Evolutionary conservation across 1,140 invertebrate species (phyloP), one percentile per base, ranked within the genome.

Genomic region (Platyscapa corneri): DNA sequence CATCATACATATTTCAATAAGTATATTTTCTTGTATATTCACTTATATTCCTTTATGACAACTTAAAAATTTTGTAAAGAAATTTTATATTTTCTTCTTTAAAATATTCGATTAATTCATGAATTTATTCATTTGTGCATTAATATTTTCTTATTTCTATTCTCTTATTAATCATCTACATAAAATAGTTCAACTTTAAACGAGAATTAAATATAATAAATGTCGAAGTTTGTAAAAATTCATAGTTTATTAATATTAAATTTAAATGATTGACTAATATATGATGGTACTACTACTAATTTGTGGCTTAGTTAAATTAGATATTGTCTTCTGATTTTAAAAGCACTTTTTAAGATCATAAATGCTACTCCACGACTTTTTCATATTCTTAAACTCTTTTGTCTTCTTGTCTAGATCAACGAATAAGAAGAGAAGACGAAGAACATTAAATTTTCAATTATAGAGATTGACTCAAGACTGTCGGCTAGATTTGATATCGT

Each of bases 371-470:
- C n/a, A 53, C 16, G 32, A 42, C 39, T 46, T 76, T 53, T 76
- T 76, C 46, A 30, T 32, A 49, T 74, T 20, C 23, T 74, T 74
- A 74, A 74, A 27, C 16, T 30, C 34, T 42, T 42, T 6, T 42
- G 20, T 27, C 37, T 74, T 74, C 37, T 74, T 74, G 70, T 74
- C 37, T 74, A 77, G 49, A 49, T n/a, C 46, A 18, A 30, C 30
- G 10, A 64, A 81, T 49, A 81, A 85, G 46, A n/a, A 84, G 84
- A 64, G 60, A 53, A 65, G 34, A 34, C 18, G 56, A 60, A 60
- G 77, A 74, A 84, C 87, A 78, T 85, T 84, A 82, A 87, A 86
- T 86, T 87, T 89, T 87, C 82, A 89, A 89, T 88, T 87, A 86
- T 79, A 75, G 74, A 23, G 56, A 60, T 23, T 60, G 23, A 27